phyloP scores from a whole-genome alignment of 2,113 vertebrate genomes.

The Castor canadensis region DNA sequence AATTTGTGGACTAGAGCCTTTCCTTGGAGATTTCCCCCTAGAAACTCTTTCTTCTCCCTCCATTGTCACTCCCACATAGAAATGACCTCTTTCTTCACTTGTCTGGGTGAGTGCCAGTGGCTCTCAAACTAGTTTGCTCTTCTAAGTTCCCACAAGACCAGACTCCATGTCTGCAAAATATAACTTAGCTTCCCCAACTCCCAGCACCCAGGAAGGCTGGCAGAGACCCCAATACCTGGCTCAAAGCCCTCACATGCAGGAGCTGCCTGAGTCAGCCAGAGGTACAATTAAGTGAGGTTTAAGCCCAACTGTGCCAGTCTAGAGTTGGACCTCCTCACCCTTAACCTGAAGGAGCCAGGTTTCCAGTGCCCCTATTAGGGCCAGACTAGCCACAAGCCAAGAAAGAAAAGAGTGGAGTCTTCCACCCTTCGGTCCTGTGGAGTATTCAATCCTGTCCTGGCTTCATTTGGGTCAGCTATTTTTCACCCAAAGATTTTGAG shows the following conservation, averaged over 20 bases:
- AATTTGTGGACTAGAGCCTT: background rate
- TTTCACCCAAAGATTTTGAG: background rate
- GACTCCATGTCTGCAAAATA: background rate
- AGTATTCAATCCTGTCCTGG: background rate
- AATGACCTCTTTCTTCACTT: background rate
- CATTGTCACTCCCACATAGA: background rate
- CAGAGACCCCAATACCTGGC: background rate
- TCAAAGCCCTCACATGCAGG: background rate
- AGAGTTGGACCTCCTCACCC: background rate
- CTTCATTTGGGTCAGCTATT: background rate
- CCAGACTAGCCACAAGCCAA: background rate
- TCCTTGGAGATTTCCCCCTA: background rate
- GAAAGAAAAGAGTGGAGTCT: background rate
- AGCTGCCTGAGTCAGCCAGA: background rate
- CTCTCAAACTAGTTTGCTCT: background rate
- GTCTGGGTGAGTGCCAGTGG: background rate
- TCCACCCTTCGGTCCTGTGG: too few species aligned
- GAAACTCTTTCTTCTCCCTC: background rate
- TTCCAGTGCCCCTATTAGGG: background rate
- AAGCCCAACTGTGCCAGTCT: background rate
- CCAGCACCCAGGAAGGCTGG: background rate
- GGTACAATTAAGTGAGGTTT: background rate
- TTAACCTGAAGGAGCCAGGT: background rate
- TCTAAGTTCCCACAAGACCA: background rate
- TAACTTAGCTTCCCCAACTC: background rate